A percentile compares a stretch with the other conserved stretches of the same genome.
phyloP scores from a whole-genome alignment of 1,140 invertebrate genomes.

The Limonius californicus region DNA sequence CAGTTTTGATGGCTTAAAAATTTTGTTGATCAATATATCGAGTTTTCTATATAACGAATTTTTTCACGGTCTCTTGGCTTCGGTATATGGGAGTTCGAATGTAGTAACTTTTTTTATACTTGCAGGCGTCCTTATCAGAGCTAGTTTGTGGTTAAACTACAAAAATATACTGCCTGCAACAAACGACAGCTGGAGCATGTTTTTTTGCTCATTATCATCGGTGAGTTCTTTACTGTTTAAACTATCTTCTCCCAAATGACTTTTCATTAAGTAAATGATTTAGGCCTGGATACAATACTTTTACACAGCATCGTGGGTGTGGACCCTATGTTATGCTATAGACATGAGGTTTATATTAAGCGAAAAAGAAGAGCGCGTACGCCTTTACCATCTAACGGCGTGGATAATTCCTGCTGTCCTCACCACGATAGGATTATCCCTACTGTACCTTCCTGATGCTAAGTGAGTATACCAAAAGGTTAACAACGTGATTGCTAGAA shows the following conservation, averaged over 20 bases:
- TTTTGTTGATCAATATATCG: too few relatives aligned
- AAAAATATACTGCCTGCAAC: constrained; percentile 62
- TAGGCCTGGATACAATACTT: constrained; percentile 83
- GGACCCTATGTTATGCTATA: constrained; percentile 78
- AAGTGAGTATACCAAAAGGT: too few relatives aligned
- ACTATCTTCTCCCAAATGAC: too few relatives aligned
- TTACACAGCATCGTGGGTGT: constrained; percentile 78
- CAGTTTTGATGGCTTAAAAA: too few relatives aligned
- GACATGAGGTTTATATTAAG: constrained; percentile 68
- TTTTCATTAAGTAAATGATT: constrained; percentile 30
- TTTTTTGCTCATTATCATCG: constrained; percentile 70
- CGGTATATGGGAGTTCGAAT: too few relatives aligned
- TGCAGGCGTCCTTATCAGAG: constrained; percentile 68
- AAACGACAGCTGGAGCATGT: constrained; percentile 59
- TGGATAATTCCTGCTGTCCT: constrained; percentile 69
- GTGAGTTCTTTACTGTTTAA: constrained; percentile 50
- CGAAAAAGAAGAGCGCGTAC: constrained; percentile 55
- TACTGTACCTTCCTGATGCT: constrained; percentile 72
- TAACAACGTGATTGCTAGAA: too few relatives aligned
- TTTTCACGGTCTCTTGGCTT: too few relatives aligned
- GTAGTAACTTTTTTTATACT: constrained; percentile 29
- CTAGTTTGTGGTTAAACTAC: constrained; percentile 64
- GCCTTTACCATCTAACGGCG: constrained; percentile 62
- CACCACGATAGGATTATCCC: constrained; percentile 62
- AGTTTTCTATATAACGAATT: too few relatives aligned